Base-by-base conservation (phyloP, 1,140 invertebrate genomes). In the Pachyrhynchus sulphureomaculatus region DNA sequence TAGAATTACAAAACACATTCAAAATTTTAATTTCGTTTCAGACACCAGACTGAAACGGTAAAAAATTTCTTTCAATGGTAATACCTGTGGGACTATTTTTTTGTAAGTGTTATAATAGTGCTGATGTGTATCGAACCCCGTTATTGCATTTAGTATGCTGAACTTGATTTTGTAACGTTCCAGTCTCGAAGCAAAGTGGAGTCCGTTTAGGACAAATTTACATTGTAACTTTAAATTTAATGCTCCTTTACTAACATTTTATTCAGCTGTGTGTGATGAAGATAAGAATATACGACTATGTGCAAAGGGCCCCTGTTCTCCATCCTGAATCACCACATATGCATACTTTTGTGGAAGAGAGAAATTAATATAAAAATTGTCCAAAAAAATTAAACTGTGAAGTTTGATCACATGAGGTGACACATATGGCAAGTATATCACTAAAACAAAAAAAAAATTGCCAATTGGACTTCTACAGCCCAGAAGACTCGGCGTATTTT, bases 81-180 rank as follows among this genome's bases (percentile, higher is more conserved):
- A 42, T 42, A 42, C 39, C 39, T 42, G 39, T 42, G 39, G 39
- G 39, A 42, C 39, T 42, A 42, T 18, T 37, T n/a, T n/a, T n/a
- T n/a, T n/a, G n/a, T 9, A 29, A 9, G 26, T 29, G 26, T 6
- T 29, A 29, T 10, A 29, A 29, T 29, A n/a, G 26, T 29, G 26
- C n/a, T 29, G 26, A 29, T 29, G 26, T 10, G 26, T 29, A 29
- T 29, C 12, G 26, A 18, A 15, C 10, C 39, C 39, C 39, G 39
- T 42, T 42, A 42, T 42, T 42, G 39, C 18, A 21, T 42, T 42
- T 42, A 42, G 21, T 42, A 42, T 42, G 18, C 39, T 20, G 39
- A 42, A 42, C 39, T 18, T 42, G 39, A 42, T 42, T 42, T 12
- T 42, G 10, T 21, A 42, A 42, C 39, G 18, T 12, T 42, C 39